Evolutionary conservation across 2,888 invertebrate species (phyloP).

Genomic region (Ctena decussata): DNA sequence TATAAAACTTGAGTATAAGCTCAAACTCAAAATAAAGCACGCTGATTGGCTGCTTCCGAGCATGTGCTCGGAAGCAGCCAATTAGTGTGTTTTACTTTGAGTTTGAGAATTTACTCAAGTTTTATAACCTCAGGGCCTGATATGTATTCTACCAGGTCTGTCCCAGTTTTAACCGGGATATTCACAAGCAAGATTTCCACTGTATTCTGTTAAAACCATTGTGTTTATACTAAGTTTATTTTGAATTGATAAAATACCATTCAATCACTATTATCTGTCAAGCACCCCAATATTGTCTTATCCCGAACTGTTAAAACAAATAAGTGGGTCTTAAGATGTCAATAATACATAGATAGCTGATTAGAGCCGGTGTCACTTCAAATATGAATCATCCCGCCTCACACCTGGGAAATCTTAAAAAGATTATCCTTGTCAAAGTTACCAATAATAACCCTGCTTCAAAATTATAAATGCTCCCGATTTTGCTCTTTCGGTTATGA

Average conservation of each 20-base stretch:
- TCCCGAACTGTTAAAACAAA: slow-evolving; percentile 1
- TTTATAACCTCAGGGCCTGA: no score
- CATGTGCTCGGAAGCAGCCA: no score
- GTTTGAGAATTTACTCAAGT: no score
- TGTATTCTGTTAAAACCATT: no score
- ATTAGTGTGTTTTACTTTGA: no score
- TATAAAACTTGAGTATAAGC: no score
- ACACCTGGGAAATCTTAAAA: slow-evolving; percentile 1
- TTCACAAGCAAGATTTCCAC: no score
- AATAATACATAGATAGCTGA: slow-evolving; percentile 2
- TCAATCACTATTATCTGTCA: neutral
- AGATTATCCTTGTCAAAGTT: neutral
- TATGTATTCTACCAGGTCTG: no score
- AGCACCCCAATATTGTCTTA: neutral
- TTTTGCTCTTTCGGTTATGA: no score
- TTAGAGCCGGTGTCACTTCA: neutral
- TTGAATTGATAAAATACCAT: slow-evolving; percentile 13
- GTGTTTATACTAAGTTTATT: slow-evolving; percentile 7
- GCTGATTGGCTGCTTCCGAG: no score
- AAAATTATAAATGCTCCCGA: neutral
- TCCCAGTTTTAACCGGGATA: no score
- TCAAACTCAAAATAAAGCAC: no score
- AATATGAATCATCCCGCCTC: neutral
- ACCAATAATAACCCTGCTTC: neutral
- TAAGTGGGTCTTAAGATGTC: slow-evolving; percentile 4